Evolutionary conservation across 2,888 invertebrate species (phyloP).

Genomic region (Caenorhabditis imperialis): DNA sequence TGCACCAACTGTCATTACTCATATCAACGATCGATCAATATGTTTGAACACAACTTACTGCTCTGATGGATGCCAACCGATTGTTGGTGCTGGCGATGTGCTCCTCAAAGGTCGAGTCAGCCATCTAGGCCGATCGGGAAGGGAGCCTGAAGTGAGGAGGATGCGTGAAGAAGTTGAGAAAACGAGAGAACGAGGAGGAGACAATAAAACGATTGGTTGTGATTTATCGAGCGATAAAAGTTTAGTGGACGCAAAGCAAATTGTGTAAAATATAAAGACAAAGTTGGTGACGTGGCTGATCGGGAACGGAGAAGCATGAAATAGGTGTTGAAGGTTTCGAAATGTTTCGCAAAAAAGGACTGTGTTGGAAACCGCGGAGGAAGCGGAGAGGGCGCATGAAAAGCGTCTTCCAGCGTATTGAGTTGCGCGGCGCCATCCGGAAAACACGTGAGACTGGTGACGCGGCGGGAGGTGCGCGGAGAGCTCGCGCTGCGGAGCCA

Average conservation of each 20-base stretch:
- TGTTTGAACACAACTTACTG: constrained; percentile 36
- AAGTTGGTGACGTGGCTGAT: neutral
- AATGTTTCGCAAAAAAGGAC: constrained; percentile 29
- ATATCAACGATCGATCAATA: neutral
- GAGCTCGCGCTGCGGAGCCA: constrained; percentile 35
- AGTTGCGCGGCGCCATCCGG: constrained; percentile 10
- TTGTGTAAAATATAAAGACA: constrained; percentile 6
- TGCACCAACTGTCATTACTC: neutral
- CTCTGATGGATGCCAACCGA: constrained; percentile 55
- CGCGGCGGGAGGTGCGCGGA: constrained; percentile 39
- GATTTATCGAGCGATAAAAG: constrained; percentile 42
- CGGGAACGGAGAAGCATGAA: constrained; percentile 1
- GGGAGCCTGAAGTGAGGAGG: constrained; percentile 10
- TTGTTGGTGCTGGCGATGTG: constrained; percentile 63
- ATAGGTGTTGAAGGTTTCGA: constrained; percentile 7
- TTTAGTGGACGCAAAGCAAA: constrained; percentile 15
- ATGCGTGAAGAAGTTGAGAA: constrained; percentile 3
- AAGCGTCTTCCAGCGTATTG: too few species aligned
- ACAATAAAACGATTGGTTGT: constrained; percentile 12
- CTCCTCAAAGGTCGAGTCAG: constrained; percentile 59
- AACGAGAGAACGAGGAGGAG: constrained; percentile 7
- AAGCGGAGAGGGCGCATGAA: too few species aligned
- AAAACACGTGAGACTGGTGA: constrained; percentile 48
- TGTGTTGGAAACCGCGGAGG: neutral
- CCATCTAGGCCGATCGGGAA: constrained; percentile 24